Evolutionary conservation across 2,113 vertebrate genomes (phyloP), one percentile per base, ranked within the genome.

Genomic region (Numida meleagris): DNA sequence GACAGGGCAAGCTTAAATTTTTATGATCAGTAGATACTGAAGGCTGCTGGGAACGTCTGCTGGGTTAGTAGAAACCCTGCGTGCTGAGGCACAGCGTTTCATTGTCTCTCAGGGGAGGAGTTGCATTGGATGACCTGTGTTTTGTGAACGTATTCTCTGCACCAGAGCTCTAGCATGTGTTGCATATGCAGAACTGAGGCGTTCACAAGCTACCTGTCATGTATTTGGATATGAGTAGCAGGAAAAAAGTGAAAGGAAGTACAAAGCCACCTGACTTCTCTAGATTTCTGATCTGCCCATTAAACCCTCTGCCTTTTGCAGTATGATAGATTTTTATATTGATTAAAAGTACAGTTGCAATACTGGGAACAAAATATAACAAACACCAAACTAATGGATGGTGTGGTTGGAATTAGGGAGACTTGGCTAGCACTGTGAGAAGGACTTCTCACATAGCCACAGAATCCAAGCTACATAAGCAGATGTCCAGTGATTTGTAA

Each of bases 1-100:
- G 65, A 57, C 81, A 88, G 63, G 59, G 65, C 62, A 86, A 67
- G 79, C 82, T 82, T 91, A 77, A 82, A 74, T 91, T 96, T 91
- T 94, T 94, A 87, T 67, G 34, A 48, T 34, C 75, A 36, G 43
- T 13, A 80, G 72, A 20, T 34, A 19, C n/a, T 53, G 38, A 61
- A 77, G 75, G 61, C 36, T 50, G 36, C 29, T 24, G 61, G 11
- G 25, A 9, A 50, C 9, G 27, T 50, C n/a, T 62, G 29, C 75
- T 50, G 16, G 48, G 38, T 51, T 40, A 24, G 59, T 51, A 62
- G 45, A 63, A 50, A 48, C 20, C 19, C 10, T 23, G 18, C 36
- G 34, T 76, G 43, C 74, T 48, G 8, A 63, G 61, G 61, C 61
- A 36, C 61, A 12, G 24, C 34, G 9, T 61, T 36, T 61, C 34